Base-by-base conservation (phyloP, 2,113 vertebrate genomes). In the Macheiramphus alcinus region DNA sequence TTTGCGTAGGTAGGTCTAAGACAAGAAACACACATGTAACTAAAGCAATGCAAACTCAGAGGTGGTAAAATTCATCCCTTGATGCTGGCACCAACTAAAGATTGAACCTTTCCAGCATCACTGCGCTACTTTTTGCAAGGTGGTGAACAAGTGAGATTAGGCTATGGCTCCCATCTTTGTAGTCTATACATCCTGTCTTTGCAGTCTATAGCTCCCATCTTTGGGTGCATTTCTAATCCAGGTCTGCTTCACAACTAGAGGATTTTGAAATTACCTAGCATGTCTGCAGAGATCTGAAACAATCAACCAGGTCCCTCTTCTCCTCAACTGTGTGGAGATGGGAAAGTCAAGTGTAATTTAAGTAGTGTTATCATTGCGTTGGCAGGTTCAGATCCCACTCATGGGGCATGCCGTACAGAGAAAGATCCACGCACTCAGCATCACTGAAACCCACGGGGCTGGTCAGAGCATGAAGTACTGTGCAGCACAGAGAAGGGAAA, bases 371-470 rank as follows among this genome's bases (percentile, higher is more conserved):
- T 15, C 36, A 17, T 3, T 5, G 1, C 1, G 0, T 3, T 11
- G 36, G 62, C 43, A 29, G 63, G 40, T 12, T 31, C 2, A 2
- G 20, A 16, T 3, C n/a, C 43, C 47, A 3, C 52, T 67, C 6
- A 1, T 0, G 5, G 48, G 70, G 7, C 1, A 7, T 3, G 4
- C 7, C 12, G 29, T 4, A 3, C 0, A 1, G 10, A 17, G 26
- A 59, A 45, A 36, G 36, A 23, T 16, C 38, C 66, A 42, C 10
- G 2, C 34, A 12, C 1, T 5, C 38, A n/a, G 73, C 55, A 7
- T 4, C 61, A 3, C 52, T 4, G 11, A 32, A 27, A 10, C 15
- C n/a, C 17, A 0, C 0, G 3, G 40, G 12, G 29, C 38, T 34
- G 48, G 11, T 26, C 43, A 58, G 62, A 73, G 72, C 12, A 1